These are phyloP conservation scores for Drosophila quadrilineata DNA, from an alignment of 1,140 invertebrate genomes.

Conservation along the genomic window DNA sequence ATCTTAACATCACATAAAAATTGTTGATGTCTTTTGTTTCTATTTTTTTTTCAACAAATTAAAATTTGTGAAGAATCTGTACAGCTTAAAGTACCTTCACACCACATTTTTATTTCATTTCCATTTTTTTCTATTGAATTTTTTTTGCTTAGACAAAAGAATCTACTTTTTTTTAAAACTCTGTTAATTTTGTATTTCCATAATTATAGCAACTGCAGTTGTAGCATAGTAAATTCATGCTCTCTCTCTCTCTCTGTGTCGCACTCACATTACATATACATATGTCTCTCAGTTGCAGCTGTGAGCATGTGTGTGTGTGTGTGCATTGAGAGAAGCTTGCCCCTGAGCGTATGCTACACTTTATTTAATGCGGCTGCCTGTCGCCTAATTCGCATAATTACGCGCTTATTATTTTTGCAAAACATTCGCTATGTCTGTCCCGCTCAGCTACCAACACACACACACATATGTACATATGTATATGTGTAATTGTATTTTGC, in stretches of 20 bases:
- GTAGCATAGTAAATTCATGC: neutral
- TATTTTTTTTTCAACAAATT: too few species aligned
- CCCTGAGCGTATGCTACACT: slow-evolving; percentile 75
- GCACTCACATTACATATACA: slow-evolving; percentile 1
- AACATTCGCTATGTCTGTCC: slow-evolving; percentile 42
- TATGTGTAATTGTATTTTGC: slow-evolving; percentile 69
- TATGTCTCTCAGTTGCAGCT: neutral
- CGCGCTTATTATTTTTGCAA: slow-evolving; percentile 76
- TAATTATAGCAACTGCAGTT: too few species aligned
- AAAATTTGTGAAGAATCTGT: too few species aligned
- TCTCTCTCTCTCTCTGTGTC: neutral
- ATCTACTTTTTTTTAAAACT: too few species aligned
- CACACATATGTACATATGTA: slow-evolving; percentile 1
- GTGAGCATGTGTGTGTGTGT: slow-evolving; percentile 10
- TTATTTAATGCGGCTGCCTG: slow-evolving; percentile 65
- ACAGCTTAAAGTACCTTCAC: too few species aligned
- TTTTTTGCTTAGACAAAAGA: too few species aligned
- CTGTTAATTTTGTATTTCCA: too few species aligned
- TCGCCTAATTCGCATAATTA: slow-evolving; percentile 77
- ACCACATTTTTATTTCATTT: too few species aligned
- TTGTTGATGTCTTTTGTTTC: too few species aligned
- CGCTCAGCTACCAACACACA: slow-evolving; percentile 1
- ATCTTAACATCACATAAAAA: too few species aligned
- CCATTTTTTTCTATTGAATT: too few species aligned
- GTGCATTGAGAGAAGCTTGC: slow-evolving; percentile 44